phyloP scores from a whole-genome alignment of 2,113 vertebrate genomes.

The Hippocampus abdominalis region DNA sequence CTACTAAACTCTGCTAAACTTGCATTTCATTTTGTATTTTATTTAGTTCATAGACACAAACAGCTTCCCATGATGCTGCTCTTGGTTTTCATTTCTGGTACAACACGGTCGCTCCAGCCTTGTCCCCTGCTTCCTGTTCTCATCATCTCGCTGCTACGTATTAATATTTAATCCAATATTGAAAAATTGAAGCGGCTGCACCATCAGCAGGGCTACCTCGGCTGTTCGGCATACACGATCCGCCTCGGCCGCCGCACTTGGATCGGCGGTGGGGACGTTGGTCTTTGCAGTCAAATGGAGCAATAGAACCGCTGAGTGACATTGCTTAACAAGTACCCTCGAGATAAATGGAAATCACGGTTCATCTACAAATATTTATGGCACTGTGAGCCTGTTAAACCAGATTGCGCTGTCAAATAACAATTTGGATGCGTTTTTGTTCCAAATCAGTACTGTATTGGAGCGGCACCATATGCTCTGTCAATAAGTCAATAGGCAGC shows the following conservation, averaged over 20 bases:
- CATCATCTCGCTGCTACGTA: slow-evolving; percentile 84
- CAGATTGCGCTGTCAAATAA: background rate
- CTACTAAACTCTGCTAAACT: background rate
- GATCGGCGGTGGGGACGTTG: background rate
- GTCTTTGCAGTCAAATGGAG: slow-evolving; percentile 1
- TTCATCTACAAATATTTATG: too few species aligned
- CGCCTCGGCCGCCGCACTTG: background rate
- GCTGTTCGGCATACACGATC: slow-evolving; percentile 63
- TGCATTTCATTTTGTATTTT: background rate
- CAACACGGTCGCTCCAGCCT: slow-evolving; percentile 44
- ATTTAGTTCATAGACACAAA: background rate
- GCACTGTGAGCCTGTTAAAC: background rate
- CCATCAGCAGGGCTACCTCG: slow-evolving; percentile 76
- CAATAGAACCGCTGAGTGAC: background rate
- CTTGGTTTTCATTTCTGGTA: slow-evolving; percentile 3
- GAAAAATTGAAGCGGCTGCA: slow-evolving; percentile 87
- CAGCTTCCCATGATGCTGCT: background rate
- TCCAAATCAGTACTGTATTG: background rate
- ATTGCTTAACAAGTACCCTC: background rate
- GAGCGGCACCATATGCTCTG: background rate
- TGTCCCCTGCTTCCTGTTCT: slow-evolving; percentile 76
- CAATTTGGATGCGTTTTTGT: background rate
- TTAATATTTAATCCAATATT: slow-evolving; percentile 92
- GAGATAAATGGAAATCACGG: background rate
- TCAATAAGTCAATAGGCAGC: background rate